These are phyloP conservation scores for Bostrychus sinensis DNA, from an alignment of 2,113 vertebrate species.

Conservation along the genomic window DNA sequence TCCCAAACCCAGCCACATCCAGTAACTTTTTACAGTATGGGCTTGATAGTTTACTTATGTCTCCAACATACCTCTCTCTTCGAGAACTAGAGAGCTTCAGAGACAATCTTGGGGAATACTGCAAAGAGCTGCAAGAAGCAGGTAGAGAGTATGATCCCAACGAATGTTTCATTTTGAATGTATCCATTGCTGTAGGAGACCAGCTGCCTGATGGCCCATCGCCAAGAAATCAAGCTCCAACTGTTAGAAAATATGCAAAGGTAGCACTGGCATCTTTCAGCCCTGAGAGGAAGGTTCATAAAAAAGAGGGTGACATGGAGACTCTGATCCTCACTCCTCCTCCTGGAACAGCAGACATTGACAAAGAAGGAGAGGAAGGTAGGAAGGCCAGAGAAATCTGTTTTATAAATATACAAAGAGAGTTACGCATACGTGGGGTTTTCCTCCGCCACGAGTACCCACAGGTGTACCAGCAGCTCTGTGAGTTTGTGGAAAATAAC, in stretches of 20 bases:
- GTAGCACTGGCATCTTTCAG: slow-evolving; percentile 93
- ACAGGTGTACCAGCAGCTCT: slow-evolving; percentile 93
- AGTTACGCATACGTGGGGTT: slow-evolving; percentile 93
- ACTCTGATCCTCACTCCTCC: slow-evolving; percentile 95
- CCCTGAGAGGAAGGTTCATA: slow-evolving; percentile 86
- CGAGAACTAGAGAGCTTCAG: slow-evolving; percentile 93
- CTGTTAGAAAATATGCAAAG: slow-evolving; percentile 96
- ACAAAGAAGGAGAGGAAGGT: slow-evolving; percentile 93
- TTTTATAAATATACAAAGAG: slow-evolving; percentile 97
- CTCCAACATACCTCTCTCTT: slow-evolving; percentile 94
- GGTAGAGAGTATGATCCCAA: slow-evolving; percentile 94
- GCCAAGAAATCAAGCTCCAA: slow-evolving; percentile 85
- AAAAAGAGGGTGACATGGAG: slow-evolving; percentile 94
- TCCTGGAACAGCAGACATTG: slow-evolving; percentile 90
- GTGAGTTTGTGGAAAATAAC: slow-evolving; percentile 95
- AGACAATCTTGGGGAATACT: slow-evolving; percentile 92
- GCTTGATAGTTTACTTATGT: slow-evolving; percentile 91
- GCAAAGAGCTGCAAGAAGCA: slow-evolving; percentile 89
- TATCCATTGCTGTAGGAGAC: slow-evolving; percentile 94
- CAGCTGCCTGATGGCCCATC: slow-evolving; percentile 85
- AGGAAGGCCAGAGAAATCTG: slow-evolving; percentile 93
- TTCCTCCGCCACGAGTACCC: slow-evolving; percentile 97
- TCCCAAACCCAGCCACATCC: slow-evolving; percentile 89
- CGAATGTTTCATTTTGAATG: slow-evolving; percentile 98
- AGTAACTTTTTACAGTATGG: slow-evolving; percentile 94